Conservation (phyloP, 2,797 vertebrate species). For the Ptychadena robeensis region DNA sequence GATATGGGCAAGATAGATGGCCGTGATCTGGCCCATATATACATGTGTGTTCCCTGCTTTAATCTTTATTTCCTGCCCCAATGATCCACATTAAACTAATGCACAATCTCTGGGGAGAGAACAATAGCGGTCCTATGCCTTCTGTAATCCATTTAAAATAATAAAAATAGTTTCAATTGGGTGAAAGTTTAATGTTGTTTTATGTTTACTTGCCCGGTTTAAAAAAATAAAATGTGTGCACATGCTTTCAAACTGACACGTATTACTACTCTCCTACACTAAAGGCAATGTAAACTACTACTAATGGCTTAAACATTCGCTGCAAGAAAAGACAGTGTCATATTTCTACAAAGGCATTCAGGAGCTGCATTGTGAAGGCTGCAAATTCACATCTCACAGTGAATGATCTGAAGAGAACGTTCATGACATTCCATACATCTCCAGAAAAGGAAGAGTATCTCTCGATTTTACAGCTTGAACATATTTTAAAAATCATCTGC, state of each 20-base stretch:
- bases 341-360: conserved; percentile 26
- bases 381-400: conserved; percentile 54
- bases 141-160: neutral
- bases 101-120: neutral
- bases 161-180: too few species aligned
- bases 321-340: conserved; percentile 1
- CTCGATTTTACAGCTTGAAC: neutral
- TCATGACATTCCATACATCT: conserved; percentile 65
- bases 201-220: neutral
- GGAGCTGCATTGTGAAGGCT: neutral
- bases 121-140: neutral
- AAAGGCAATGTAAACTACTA: conserved; percentile 5
- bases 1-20: too few species aligned
- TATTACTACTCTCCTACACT: neutral
- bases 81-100: too few species aligned
- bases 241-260: neutral
- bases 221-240: neutral
- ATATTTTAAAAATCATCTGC: neutral
- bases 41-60: too few species aligned
- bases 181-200: too few species aligned
- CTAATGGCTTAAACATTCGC: conserved; percentile 26
- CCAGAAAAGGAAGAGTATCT: conserved; percentile 18
- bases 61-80: too few species aligned
- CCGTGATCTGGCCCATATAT: too few species aligned
- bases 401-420: conserved; percentile 60